A percentile compares a stretch with the other conserved stretches of the same genome.
These are phyloP conservation scores for Acrossocheilus wenchowensis DNA, from an alignment of 2,797 vertebrate species.

Conservation along the genomic window DNA sequence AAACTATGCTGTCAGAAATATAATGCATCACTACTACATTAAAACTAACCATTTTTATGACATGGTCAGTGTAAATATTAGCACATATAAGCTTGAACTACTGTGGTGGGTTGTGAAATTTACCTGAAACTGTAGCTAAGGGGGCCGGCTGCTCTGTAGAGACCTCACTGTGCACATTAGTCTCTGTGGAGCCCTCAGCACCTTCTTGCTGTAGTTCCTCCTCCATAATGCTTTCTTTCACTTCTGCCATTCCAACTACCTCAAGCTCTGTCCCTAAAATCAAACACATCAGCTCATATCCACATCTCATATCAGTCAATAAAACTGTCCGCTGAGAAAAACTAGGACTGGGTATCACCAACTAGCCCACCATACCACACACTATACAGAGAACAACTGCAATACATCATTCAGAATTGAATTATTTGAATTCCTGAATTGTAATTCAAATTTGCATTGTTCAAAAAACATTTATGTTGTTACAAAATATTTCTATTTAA, in stretches of 20 bases:
- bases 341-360: not conserved
- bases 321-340: not conserved
- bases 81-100: constrained; percentile 11
- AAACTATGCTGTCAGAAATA: not conserved
- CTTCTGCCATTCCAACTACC: constrained; percentile 60
- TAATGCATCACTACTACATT: not conserved
- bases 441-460: not conserved
- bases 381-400: not conserved
- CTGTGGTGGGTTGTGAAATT: constrained; percentile 45
- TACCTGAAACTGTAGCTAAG: constrained; percentile 69
- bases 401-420: not conserved
- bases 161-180: constrained; percentile 40
- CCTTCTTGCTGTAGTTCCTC: constrained; percentile 55
- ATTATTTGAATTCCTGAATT: not conserved
- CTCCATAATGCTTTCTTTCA: constrained; percentile 62
- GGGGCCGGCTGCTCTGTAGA: constrained; percentile 55
- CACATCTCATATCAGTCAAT: not conserved
- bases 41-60: not conserved
- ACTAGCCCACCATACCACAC: not conserved
- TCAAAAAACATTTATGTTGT: not conserved
- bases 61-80: not conserved
- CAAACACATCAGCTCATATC: constrained; percentile 38
- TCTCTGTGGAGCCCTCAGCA: constrained; percentile 57
- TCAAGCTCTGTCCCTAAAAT: constrained; percentile 66
- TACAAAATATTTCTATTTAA: not conserved